Evolutionary conservation across 2,113 vertebrate genomes (phyloP).

Genomic region (human (Homo sapiens)): GRCh38 chr9:906501-907000

Average conservation of each 20-base stretch:
- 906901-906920: neutral
- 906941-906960: neutral
- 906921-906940: neutral
- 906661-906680: conserved; percentile 50
- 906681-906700: conserved; percentile 20
- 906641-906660: conserved; percentile 82
- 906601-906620: conserved; percentile 86
- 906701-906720: conserved; percentile 59
- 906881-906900: neutral
- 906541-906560: conserved; percentile 90
- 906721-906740: conserved; percentile 21
- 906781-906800: neutral
- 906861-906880: neutral
- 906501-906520: conserved; percentile 89
- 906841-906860: rapidly evolving
- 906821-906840: neutral
- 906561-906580: conserved; percentile 95
- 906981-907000: neutral
- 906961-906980: neutral
- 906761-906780: neutral
- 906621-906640: conserved; percentile 81
- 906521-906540: conserved; percentile 96
- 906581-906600: conserved; percentile 99
- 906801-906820: neutral
- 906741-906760: neutral